phyloP scores from a whole-genome alignment of 2,113 vertebrate species.

The Protobothrops mucrosquamatus region DNA sequence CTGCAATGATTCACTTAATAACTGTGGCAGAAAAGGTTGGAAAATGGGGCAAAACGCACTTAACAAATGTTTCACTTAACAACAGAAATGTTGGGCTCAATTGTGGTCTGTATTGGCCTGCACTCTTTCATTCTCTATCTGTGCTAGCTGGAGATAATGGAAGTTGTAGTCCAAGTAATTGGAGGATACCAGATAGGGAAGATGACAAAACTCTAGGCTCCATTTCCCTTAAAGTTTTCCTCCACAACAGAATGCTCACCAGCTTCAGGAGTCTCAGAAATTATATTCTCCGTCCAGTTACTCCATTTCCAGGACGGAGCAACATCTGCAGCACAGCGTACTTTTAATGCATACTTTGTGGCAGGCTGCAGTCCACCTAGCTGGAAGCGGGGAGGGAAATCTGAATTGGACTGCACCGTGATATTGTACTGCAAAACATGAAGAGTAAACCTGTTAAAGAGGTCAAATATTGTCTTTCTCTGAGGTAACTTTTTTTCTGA shows the following conservation, averaged over 20 bases:
- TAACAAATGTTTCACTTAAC: no score
- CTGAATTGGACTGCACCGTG: not conserved
- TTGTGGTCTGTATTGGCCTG: no score
- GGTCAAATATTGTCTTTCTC: not conserved
- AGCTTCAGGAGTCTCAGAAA: constrained; percentile 57
- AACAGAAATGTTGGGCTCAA: no score
- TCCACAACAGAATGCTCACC: constrained; percentile 52
- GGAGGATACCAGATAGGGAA: not conserved
- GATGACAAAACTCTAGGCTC: not conserved
- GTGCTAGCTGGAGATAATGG: not conserved
- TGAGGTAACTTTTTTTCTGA: not conserved
- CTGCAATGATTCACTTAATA: no score
- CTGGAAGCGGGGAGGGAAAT: not conserved
- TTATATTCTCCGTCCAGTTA: constrained; percentile 37
- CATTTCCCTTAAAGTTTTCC: not conserved
- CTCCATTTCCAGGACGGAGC: constrained; percentile 73
- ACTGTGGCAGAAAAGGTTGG: no score
- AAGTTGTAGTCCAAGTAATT: not conserved
- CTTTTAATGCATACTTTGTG: constrained; percentile 41
- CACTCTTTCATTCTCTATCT: not conserved
- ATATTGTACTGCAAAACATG: constrained; percentile 53
- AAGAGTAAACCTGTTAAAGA: not conserved
- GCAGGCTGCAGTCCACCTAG: constrained; percentile 48
- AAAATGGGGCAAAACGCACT: no score
- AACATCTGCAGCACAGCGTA: constrained; percentile 53